Evolutionary conservation across 2,113 vertebrate species (phyloP), one percentile per base, ranked within the genome.

Genomic region (Erythrolamprus reginae): DNA sequence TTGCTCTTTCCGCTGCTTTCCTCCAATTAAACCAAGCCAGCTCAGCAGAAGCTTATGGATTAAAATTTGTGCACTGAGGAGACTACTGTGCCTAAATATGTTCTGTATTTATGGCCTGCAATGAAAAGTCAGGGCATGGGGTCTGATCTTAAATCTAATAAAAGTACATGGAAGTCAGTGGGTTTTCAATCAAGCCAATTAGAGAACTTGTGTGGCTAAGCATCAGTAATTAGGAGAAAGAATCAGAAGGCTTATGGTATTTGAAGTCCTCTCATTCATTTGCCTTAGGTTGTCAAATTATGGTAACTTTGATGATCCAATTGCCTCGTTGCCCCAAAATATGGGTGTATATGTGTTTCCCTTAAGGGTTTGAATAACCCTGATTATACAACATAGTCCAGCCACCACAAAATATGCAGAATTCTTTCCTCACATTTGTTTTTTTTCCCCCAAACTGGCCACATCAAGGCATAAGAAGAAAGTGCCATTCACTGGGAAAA

Each of bases 401-500:
- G 88, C 92, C 91, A 93, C 94, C 92, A 93, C 90, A 95, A 85
- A 77, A 92, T 93, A 84, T 95, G 70, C 86, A 89, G 0, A 0
- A 91, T 90, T 93, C 91, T 92, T 93, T 94, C 92, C 92, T 93
- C 93, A 19, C 90, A 93, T 91, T 93, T 92, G 90, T 90, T 93
- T 89, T 91, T 92, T 89, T 0, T 0, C 0, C 24, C 3, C 92
- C 56, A 91, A 82, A 93, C 90, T 61, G 15, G 70, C 89, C 87
- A 89, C 92, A 92, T 94, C 94, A 96, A 90, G 65, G 91, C 87
- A 92, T 90, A 94, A 90, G 94, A 96, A 95, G 88, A 90, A 94
- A 96, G 91, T 19, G 86, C 94, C 91, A 92, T 91, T 90, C 1
- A 93, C 92, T 92, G 94, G 93, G 95, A 93, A 94, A 96, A 95